phyloP scores from a whole-genome alignment of 1,140 invertebrate species.

The Phenacoccus solenopsis region DNA sequence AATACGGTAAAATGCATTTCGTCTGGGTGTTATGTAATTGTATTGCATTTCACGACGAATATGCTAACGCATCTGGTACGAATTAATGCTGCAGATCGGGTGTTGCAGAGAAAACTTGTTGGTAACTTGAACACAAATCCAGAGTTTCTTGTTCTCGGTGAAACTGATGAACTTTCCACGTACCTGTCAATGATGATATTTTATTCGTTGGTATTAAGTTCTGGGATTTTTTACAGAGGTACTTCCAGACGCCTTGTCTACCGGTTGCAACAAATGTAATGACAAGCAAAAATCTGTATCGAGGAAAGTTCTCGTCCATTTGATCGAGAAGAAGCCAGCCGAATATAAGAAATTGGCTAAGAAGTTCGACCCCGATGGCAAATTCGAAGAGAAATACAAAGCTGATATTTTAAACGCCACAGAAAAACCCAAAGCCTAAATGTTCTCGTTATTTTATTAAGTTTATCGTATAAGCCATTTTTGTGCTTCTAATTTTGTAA shows the following conservation, averaged over 20 bases:
- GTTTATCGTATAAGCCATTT: background rate
- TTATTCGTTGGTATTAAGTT: too few relatives aligned
- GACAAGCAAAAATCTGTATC: constrained; percentile 41
- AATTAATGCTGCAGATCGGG: too few relatives aligned
- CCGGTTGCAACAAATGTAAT: constrained; percentile 47
- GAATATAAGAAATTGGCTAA: constrained; percentile 41
- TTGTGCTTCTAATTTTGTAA: background rate
- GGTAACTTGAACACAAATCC: too few relatives aligned
- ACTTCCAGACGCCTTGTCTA: constrained; percentile 46
- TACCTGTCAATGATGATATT: too few relatives aligned
- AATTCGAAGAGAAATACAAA: constrained; percentile 33
- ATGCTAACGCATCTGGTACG: too few relatives aligned
- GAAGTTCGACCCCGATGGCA: constrained; percentile 46
- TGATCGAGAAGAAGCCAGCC: constrained; percentile 42
- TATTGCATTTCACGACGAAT: background rate
- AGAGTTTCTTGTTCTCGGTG: too few relatives aligned
- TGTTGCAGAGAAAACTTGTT: too few relatives aligned
- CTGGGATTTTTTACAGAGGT: constrained; percentile 36
- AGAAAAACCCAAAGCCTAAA: background rate
- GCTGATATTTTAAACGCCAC: background rate
- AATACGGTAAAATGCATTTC: background rate
- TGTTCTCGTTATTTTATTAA: background rate
- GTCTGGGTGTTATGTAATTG: background rate
- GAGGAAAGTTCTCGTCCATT: constrained; percentile 39
- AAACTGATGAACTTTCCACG: too few relatives aligned